phyloP scores from a whole-genome alignment of 2,888 invertebrate species.

The Pterostichus madidus region DNA sequence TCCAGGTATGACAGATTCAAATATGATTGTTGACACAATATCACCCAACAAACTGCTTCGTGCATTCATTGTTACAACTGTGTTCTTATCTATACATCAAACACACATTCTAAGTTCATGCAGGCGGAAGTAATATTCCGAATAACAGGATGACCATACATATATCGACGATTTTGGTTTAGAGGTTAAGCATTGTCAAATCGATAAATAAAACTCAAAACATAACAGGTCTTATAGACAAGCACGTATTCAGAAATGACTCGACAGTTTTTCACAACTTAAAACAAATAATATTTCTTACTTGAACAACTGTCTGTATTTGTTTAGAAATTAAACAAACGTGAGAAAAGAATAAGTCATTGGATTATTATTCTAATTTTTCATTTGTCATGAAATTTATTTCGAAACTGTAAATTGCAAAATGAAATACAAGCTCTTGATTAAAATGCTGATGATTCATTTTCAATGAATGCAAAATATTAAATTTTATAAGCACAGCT shows the following conservation, averaged over 20 bases:
- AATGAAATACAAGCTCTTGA: not conserved
- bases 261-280: not conserved
- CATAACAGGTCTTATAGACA: not conserved
- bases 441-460: not conserved
- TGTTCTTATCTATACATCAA: slow-evolving; percentile 59
- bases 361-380: not conserved
- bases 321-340: not conserved
- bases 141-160: not conserved
- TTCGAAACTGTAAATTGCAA: not conserved
- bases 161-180: too few species aligned
- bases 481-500: not conserved
- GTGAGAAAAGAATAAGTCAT: not conserved
- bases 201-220: too few species aligned
- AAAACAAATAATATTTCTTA: too few species aligned
- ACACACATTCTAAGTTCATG: slow-evolving; percentile 58
- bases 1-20: slow-evolving; percentile 68
- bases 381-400: not conserved
- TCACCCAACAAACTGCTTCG: slow-evolving; percentile 66
- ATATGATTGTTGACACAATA: slow-evolving; percentile 67
- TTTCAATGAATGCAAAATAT: not conserved
- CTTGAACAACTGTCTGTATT: not conserved
- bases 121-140: slow-evolving; percentile 8
- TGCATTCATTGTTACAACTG: slow-evolving; percentile 57
- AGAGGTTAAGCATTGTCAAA: too few species aligned
- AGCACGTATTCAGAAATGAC: not conserved